Conservation (phyloP, 1,140 invertebrate species). For the Neodiprion lecontei region DNA sequence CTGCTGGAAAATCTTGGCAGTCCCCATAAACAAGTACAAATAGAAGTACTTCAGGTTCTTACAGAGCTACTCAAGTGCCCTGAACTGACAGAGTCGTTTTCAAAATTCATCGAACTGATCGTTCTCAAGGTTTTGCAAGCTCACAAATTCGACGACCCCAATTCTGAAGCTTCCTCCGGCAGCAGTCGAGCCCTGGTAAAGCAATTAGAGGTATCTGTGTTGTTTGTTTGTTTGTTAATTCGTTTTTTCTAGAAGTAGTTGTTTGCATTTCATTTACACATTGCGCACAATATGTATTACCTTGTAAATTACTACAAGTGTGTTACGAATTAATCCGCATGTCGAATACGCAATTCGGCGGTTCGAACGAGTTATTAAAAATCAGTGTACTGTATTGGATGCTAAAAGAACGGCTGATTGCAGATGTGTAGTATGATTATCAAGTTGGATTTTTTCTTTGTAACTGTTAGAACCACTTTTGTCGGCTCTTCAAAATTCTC, state of each 20-base stretch:
- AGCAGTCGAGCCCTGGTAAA: constrained; percentile 59
- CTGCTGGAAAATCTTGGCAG: constrained; percentile 76
- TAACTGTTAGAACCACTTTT: no score
- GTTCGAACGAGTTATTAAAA: no score
- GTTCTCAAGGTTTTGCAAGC: constrained; percentile 86
- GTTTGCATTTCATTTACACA: neutral
- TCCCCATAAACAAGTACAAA: constrained; percentile 71
- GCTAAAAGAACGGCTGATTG: no score
- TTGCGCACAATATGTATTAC: no score
- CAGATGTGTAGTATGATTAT: no score
- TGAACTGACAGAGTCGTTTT: constrained; percentile 78
- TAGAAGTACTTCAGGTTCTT: constrained; percentile 77
- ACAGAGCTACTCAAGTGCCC: constrained; percentile 81
- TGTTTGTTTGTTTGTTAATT: constrained; percentile 30
- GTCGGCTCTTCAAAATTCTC: no score
- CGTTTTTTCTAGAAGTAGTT: neutral
- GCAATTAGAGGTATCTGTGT: constrained; percentile 45
- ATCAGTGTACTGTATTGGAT: no score
- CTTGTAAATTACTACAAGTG: no score
- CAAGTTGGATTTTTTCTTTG: no score
- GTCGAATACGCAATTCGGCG: no score
- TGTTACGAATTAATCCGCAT: no score
- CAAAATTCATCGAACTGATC: constrained; percentile 86
- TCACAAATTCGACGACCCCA: constrained; percentile 67
- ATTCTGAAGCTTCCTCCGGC: constrained; percentile 35